Evolutionary conservation across 1,140 invertebrate genomes (phyloP).

Genomic region (Potamilus streckersoni): DNA sequence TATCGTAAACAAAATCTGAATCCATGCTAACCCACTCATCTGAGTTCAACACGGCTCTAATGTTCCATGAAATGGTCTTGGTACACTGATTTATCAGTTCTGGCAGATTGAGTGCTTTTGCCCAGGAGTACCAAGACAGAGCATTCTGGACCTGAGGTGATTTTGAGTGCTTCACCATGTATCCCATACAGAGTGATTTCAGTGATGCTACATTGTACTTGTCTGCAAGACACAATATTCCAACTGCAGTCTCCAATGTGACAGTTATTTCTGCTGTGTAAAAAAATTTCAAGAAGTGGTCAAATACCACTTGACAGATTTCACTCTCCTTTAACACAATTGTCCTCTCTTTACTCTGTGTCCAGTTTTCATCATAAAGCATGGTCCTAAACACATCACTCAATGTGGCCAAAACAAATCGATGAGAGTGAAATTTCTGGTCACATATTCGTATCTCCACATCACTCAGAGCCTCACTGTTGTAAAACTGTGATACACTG

Average conservation of each 20-base stretch:
- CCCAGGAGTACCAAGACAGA: constrained; percentile 66
- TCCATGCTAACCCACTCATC: constrained; percentile 65
- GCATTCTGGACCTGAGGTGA: constrained; percentile 63
- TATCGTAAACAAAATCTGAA: constrained; percentile 62
- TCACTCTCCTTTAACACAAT: constrained; percentile 62
- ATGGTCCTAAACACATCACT: constrained; percentile 66
- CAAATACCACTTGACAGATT: constrained; percentile 64
- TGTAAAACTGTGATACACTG: constrained; percentile 64
- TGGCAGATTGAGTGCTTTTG: constrained; percentile 61
- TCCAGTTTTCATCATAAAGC: constrained; percentile 62
- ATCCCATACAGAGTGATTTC: constrained; percentile 60
- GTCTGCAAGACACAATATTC: constrained; percentile 67
- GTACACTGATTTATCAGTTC: constrained; percentile 60
- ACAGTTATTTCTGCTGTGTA: constrained; percentile 66
- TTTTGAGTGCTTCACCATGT: constrained; percentile 63
- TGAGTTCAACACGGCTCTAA: constrained; percentile 54
- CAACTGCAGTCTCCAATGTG: constrained; percentile 56
- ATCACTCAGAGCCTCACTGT: constrained; percentile 62
- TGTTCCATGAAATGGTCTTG: constrained; percentile 67
- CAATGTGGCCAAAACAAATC: constrained; percentile 67
- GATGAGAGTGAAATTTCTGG: constrained; percentile 57
- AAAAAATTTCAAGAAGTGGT: constrained; percentile 63
- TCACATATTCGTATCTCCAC: constrained; percentile 44
- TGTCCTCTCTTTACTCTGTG: constrained; percentile 45
- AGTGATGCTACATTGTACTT: constrained; percentile 67